Conservation (phyloP, 2,113 vertebrate species). For the Electrona antarctica region DNA sequence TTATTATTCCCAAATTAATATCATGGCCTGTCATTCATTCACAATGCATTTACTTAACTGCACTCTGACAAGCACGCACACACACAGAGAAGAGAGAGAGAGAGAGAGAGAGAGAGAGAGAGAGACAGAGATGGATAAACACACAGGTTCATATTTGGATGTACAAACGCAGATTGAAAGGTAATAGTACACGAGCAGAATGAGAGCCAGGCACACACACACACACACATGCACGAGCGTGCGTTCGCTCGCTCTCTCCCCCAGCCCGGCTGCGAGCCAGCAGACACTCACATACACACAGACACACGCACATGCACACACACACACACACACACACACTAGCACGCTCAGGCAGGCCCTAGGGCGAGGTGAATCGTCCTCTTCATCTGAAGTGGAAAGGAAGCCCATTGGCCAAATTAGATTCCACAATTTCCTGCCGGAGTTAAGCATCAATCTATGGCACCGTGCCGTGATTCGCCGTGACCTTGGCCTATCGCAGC, state of each 20-base stretch:
- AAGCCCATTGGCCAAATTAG: conserved; percentile 71
- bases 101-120: not conserved
- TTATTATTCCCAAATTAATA: conserved; percentile 73
- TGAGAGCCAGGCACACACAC: conserved; percentile 14
- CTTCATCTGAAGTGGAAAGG: conserved; percentile 68
- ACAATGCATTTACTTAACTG: conserved; percentile 45
- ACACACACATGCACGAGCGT: not conserved
- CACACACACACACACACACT: conserved; percentile 15
- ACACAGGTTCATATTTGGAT: not conserved
- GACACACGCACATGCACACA: conserved; percentile 5
- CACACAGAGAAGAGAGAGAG: not conserved
- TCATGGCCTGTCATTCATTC: conserved; percentile 63
- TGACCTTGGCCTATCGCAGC: conserved; percentile 73
- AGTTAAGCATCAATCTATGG: conserved; percentile 70
- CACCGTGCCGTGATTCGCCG: conserved; percentile 50
- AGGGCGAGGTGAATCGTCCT: conserved; percentile 51
- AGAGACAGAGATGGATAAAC: not conserved
- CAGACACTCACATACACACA: conserved; percentile 27
- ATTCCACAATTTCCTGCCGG: conserved; percentile 61
- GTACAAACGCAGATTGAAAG: not conserved
- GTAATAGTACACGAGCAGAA: conserved; percentile 20
- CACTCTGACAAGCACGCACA: conserved; percentile 35
- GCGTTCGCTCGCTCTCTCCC: not conserved
- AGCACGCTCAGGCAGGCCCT: conserved; percentile 17
- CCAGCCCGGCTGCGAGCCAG: conserved; percentile 16